phyloP scores from a whole-genome alignment of 1,140 invertebrate genomes.

The Asobara japonica region DNA sequence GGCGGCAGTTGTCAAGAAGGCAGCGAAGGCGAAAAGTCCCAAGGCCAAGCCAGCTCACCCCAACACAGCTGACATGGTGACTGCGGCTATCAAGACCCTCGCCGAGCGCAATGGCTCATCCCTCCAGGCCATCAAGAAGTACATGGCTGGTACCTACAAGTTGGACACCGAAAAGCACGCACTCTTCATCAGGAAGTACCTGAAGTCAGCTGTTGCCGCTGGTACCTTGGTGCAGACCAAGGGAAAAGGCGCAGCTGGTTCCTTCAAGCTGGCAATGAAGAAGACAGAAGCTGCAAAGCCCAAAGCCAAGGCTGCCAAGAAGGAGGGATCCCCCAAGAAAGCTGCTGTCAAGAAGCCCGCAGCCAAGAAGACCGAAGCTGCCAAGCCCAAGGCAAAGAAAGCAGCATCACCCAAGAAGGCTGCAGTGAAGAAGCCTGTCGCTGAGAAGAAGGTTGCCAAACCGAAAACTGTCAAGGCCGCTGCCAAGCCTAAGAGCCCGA shows the following conservation, averaged over 20 bases:
- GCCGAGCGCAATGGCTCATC: conserved; percentile 72
- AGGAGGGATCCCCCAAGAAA: neutral
- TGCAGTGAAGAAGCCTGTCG: neutral
- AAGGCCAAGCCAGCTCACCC: conserved; percentile 57
- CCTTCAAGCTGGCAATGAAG: conserved; percentile 12
- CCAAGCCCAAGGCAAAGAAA: neutral
- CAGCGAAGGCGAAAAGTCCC: conserved; percentile 55
- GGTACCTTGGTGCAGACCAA: conserved; percentile 71
- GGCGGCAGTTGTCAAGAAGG: conserved; percentile 36
- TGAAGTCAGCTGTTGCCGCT: conserved; percentile 68
- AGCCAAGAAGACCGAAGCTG: neutral
- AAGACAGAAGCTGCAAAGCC: neutral
- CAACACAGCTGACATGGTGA: conserved; percentile 68
- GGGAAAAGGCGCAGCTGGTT: conserved; percentile 25
- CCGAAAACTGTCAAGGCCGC: neutral
- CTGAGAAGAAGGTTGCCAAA: neutral
- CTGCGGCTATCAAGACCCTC: conserved; percentile 69
- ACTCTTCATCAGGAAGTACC: conserved; percentile 71
- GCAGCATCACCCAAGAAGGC: neutral
- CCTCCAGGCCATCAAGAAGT: conserved; percentile 73
- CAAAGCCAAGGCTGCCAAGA: neutral
- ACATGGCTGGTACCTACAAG: conserved; percentile 69
- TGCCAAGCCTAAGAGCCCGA: neutral
- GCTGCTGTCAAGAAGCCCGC: neutral
- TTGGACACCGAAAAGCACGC: conserved; percentile 69